Evolutionary conservation across 2,113 vertebrate species (phyloP), one percentile per base, ranked within the genome.

Genomic region (Coryphaenoides rupestris): DNA sequence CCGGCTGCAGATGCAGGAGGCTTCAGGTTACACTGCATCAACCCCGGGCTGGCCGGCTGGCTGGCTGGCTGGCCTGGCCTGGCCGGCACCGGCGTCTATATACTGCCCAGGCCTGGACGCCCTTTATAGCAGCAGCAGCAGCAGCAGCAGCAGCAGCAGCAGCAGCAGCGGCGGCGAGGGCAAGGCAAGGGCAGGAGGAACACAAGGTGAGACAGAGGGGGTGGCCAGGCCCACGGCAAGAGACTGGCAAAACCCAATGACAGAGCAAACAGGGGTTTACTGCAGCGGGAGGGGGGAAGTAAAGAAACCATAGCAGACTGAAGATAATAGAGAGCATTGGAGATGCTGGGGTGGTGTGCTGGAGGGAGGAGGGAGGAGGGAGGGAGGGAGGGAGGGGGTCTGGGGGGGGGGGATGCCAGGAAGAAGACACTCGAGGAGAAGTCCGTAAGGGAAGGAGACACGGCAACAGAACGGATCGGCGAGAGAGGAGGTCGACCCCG

Each of bases 21-120:
- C 6, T 57, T 88, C 80, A 19, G 65, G 74, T 88, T 87, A 83
- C 84, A 84, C 74, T 9, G 68, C 82, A 83, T 87, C 84, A 65
- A n/a, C n/a, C n/a, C n/a, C 77, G 45, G n/a, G 74, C 69, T 73
- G 80, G 77, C 72, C 67, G 50, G 79, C 70, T n/a, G n/a, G 74
- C 69, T 73, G 80, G 77, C 72, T 65, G 50, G 79, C 70, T n/a
- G n/a, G n/a, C n/a, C n/a, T 75, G 45, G n/a, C 72, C 69, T 73
- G 80, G 77, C 72, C 67, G 50, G 79, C 70, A n/a, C 78, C 79
- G 81, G 83, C 75, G 71, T 73, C 78, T 80, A 60, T 64, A 81
- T 71, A 54, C 3, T 74, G 82, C 81, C 83, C 69, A n/a, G n/a
- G 5, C 28, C 28, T 68, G 65, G 77, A 56, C 84, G 84, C 75